Evolutionary conservation across 2,113 vertebrate species (phyloP).

Genomic region (Lipotes vexillifer): DNA sequence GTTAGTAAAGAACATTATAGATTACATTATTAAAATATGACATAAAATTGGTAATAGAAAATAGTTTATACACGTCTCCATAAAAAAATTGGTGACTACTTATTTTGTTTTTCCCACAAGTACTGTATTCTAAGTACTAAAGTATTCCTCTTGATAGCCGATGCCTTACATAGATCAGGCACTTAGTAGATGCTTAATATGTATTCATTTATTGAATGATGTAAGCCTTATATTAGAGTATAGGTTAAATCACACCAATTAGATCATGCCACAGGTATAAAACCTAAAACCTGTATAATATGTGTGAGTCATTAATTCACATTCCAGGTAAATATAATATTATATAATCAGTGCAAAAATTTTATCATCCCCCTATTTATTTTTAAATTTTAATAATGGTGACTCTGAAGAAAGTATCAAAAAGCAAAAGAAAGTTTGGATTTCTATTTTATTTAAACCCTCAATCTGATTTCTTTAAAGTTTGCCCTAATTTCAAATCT

Average conservation of each 20-base stretch:
- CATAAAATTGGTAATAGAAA: not conserved
- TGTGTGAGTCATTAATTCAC: not conserved
- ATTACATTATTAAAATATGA: not conserved
- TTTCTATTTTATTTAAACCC: constrained; percentile 29
- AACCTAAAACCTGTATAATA: not conserved
- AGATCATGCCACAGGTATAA: not conserved
- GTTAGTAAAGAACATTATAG: not conserved
- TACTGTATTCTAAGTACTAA: not conserved
- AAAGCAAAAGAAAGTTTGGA: not conserved
- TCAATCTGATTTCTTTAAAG: not conserved
- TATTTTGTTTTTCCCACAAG: not conserved
- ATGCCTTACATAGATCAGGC: not conserved
- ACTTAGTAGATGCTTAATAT: not conserved
- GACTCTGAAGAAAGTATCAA: not conserved
- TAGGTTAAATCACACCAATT: not conserved
- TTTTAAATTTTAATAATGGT: not conserved
- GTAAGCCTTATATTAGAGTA: not conserved
- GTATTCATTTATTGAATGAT: not conserved
- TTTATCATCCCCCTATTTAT: not conserved
- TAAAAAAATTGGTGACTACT: not conserved
- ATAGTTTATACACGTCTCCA: not conserved
- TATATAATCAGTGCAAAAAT: not conserved
- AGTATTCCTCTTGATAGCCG: not conserved
- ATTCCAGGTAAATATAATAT: not conserved
- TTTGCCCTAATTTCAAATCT: not conserved